phyloP scores from a whole-genome alignment of 2,888 invertebrate species.

The Tuta absoluta region DNA sequence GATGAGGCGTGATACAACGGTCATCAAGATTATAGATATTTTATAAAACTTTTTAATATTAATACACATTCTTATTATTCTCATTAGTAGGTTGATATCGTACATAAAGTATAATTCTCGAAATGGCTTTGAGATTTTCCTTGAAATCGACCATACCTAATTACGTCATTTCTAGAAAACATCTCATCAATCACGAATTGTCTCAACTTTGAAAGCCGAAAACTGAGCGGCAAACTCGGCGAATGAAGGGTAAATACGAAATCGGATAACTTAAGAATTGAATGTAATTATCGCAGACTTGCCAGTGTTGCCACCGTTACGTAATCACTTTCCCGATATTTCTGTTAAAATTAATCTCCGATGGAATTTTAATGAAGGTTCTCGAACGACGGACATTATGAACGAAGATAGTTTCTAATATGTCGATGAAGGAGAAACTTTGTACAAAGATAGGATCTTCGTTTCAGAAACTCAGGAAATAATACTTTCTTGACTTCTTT shows the following conservation, averaged over 20 bases:
- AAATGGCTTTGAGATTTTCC: too few relatives aligned
- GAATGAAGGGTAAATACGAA: slow-evolving; percentile 17
- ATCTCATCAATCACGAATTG: not conserved
- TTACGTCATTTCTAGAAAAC: not conserved
- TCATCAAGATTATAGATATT: too few relatives aligned
- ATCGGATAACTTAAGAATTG: slow-evolving; percentile 7
- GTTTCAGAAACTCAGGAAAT: not conserved
- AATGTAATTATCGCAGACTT: slow-evolving; percentile 11
- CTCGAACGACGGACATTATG: not conserved
- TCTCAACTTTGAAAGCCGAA: slow-evolving; percentile 1
- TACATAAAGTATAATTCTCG: too few relatives aligned
- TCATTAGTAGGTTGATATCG: too few relatives aligned
- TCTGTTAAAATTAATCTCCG: slow-evolving; percentile 21
- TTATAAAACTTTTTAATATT: too few relatives aligned
- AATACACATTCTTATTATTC: too few relatives aligned
- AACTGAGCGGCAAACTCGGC: not conserved
- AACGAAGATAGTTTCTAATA: not conserved
- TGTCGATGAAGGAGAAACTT: not conserved
- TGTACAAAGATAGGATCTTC: not conserved
- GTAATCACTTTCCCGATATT: slow-evolving; percentile 21
- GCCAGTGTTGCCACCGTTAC: not conserved
- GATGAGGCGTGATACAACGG: too few relatives aligned
- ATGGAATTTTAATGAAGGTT: slow-evolving; percentile 39
- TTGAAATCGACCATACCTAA: too few relatives aligned
- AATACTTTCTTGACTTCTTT: not conserved